Base-by-base conservation (phyloP, 2,797 vertebrate genomes). In the Periparus ater region DNA sequence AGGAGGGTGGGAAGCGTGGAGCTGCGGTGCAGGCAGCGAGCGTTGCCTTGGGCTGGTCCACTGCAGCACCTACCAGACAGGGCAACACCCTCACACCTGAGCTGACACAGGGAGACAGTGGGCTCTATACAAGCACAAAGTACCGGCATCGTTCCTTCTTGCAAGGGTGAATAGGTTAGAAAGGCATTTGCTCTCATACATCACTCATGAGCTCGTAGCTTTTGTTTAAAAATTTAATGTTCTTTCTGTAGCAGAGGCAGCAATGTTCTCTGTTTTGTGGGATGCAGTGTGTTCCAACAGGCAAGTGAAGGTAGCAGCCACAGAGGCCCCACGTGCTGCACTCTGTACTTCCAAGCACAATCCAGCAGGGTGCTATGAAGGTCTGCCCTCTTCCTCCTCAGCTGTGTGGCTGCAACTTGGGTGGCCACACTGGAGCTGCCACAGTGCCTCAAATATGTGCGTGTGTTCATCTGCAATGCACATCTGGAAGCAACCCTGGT, bases 51-150 rank as follows among this genome's bases (percentile, higher is more conserved):
- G 71, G 61, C 57, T 18, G 54, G 17, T 27, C 54, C 61, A 6
- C 6, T 16, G 68, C 1, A 5, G 67, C 7, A 50, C 47, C 51
- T 0, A 1, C 27, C 30, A 21, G 38, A 7, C 0, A 1, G 25
- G 51, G 3, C 9, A 55, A 25, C 17, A 12, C 13, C 5, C 6
- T 20, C 22, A 32, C 75, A 65, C 42, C 45, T 21, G 61, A 60
- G 70, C 54, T 9, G 8, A 9, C 30, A 55, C 9, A 15, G 0
- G 2, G 25, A 14, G 22, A 20, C 0, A 10, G 42, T 0, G 10
- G 23, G 36, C 26, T 84, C 60, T 27, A 25, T n/a, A 29, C 53
- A 90, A 36, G 55, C 63, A 57, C 48, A 27, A 50, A 86, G 42
- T 10, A 61, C 6, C 44, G 50, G 60, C 40, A 34, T 42, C 0